Percentiles rank a stretch among this genome's conserved stretches.
Evolutionary conservation across 2,797 vertebrate genomes (phyloP).

Genomic region (Thalassophryne amazonica): DNA sequence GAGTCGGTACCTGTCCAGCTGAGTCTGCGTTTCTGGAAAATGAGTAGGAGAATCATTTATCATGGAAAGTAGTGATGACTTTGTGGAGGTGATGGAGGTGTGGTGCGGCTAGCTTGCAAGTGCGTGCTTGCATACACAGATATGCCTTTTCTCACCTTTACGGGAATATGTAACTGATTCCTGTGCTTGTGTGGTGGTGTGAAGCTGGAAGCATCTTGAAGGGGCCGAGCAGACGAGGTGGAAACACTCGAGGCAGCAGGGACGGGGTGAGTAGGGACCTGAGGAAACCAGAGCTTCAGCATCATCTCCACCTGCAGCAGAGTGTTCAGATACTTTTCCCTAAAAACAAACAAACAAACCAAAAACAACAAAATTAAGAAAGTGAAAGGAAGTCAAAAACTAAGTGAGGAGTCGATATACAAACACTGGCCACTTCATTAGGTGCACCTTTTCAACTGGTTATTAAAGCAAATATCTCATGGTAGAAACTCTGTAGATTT

Average conservation of each 20-base stretch:
- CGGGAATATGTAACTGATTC: slow-evolving; percentile 71
- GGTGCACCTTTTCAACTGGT: too few species aligned
- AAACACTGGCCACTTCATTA: too few species aligned
- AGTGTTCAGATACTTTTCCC: slow-evolving; percentile 87
- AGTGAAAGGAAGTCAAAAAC: not conserved
- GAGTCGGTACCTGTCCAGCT: slow-evolving; percentile 77
- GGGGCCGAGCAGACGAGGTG: slow-evolving; percentile 33
- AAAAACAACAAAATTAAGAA: too few species aligned
- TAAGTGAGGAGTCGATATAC: not conserved
- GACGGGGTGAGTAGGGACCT: slow-evolving; percentile 64
- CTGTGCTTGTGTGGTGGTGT: slow-evolving; percentile 69
- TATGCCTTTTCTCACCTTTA: slow-evolving; percentile 55
- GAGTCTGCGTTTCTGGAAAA: slow-evolving; percentile 73
- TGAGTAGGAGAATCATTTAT: slow-evolving; percentile 4
- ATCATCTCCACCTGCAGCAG: slow-evolving; percentile 92
- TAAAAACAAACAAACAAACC: slow-evolving; percentile 33
- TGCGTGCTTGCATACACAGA: not conserved
- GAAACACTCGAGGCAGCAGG: slow-evolving; percentile 19
- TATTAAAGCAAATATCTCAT: too few species aligned
- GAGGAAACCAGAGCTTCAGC: slow-evolving; percentile 93
- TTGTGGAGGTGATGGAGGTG: not conserved
- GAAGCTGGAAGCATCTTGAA: slow-evolving; percentile 31
- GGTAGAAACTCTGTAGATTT: too few species aligned
- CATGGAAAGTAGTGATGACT: not conserved
- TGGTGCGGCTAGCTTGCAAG: not conserved